Base-by-base conservation (phyloP, 2,113 vertebrate species). In the Capricornis sumatraensis region DNA sequence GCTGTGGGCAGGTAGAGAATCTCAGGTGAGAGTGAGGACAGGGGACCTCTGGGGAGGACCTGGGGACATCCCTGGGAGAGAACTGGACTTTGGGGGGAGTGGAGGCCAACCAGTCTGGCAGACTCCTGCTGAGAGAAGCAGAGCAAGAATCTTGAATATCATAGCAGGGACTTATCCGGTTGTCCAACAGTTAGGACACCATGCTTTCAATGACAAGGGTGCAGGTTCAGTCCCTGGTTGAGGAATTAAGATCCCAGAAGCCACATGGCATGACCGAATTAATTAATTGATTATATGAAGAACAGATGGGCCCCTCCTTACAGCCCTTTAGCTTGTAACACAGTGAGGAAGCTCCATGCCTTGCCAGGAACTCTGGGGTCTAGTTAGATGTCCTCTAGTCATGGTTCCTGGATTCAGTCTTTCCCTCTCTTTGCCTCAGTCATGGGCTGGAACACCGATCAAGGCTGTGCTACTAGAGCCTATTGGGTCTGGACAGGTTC, bases 1-100 rank as follows among this genome's bases (percentile, higher is more conserved):
- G 95, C 96, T 99, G 99, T 98, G 98, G 91, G 91, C 98, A 98
- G 43, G 95, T 99, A 33, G 98, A 99, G 87, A 87, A 47, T 76
- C 99, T 99, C 97, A 99, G 99, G 99, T 99, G 97, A 99, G 98
- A 98, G 78, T 40, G n/a, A 57, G 47, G 62, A 23, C 4, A 25
- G 43, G 27, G 28, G 27, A 89, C 57, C 33, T 21, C 16, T 0
- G 14, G 55, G 43, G 27, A 50, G 52, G 23, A 25, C 13, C 13
- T 27, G 81, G 52, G 21, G 25, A 30, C 13, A n/a, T 84, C 16
- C 43, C 43, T 6, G 30, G 40, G 57, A 83, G 33, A 36, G 15
- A 47, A 5, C 40, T 57, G 57, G 36, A 53, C 28, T 64, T 81
- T 19, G 6, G 1, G 58, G 76, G 58, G 12, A 25, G 17, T n/a